phyloP scores from a whole-genome alignment of 2,888 invertebrate genomes.

The Mesorhabditis spiculigera region DNA sequence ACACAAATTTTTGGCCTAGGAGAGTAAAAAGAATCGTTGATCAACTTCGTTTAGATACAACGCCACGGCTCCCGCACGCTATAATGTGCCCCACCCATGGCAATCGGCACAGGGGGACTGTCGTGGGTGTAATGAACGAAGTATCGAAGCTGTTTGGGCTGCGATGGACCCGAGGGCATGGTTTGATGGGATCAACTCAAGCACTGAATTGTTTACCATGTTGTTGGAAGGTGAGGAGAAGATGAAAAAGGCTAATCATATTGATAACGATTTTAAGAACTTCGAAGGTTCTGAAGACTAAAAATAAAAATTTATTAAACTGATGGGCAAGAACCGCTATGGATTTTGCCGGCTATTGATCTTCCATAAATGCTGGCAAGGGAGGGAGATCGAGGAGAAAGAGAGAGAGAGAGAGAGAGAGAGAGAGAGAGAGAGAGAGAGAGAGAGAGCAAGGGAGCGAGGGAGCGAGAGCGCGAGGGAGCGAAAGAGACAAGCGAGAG shows the following conservation, averaged over 20 bases:
- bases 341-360: too few relatives aligned
- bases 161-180: conserved; percentile 39
- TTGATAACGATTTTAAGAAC: too few relatives aligned
- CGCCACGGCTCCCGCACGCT: conserved; percentile 4
- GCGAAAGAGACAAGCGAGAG: background rate
- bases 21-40: background rate
- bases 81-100: conserved; percentile 28
- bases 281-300: too few relatives aligned
- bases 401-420: background rate
- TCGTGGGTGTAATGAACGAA: conserved; percentile 47
- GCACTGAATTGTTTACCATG: conserved; percentile 25
- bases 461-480: background rate
- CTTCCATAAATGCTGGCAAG: too few relatives aligned
- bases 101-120: conserved; percentile 26
- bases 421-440: background rate
- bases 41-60: background rate
- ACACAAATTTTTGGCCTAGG: background rate
- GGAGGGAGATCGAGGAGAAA: too few relatives aligned
- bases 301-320: too few relatives aligned
- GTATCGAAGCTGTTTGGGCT: conserved; percentile 32
- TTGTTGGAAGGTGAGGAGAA: background rate
- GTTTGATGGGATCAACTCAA: conserved; percentile 42
- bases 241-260: too few relatives aligned
- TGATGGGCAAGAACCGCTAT: too few relatives aligned
- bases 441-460: background rate